Percentiles rank a stretch among this genome's conserved stretches.
Conservation (phyloP, 2,797 vertebrate genomes). For the Hipposideros larvatus region DNA sequence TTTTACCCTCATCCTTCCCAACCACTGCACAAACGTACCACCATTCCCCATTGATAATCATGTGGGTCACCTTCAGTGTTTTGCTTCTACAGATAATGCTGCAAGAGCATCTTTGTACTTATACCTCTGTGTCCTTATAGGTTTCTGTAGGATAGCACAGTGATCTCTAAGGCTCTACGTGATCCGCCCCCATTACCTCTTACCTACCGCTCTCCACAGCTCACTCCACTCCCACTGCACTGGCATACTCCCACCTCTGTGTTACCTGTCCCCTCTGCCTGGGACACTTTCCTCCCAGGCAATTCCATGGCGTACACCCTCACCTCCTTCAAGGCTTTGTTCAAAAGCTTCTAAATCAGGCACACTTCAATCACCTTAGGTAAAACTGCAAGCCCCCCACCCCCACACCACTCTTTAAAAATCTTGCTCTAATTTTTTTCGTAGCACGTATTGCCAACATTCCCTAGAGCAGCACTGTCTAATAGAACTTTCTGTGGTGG, state of each 20-base stretch:
- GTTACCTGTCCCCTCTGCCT: not conserved
- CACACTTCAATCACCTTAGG: not conserved
- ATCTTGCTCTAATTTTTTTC: not conserved
- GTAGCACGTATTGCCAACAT: not conserved
- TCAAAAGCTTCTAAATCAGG: constrained; percentile 51
- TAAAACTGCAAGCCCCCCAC: not conserved
- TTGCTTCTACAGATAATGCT: not conserved
- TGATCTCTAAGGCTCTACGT: not conserved
- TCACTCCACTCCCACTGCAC: not conserved
- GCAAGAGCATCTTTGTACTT: not conserved
- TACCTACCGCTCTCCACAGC: not conserved
- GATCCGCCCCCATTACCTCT: too few species aligned
- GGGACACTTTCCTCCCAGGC: not conserved
- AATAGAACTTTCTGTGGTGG: not conserved
- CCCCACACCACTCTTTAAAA: not conserved
- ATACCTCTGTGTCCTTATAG: not conserved
- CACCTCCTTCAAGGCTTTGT: not conserved
- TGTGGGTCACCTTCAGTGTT: not conserved
- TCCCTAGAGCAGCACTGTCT: not conserved
- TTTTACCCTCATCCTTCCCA: not conserved
- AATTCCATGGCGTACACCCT: not conserved
- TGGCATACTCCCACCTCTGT: not conserved
- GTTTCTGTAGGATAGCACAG: not conserved
- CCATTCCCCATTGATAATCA: not conserved
- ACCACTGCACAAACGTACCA: not conserved